Percentiles rank a stretch among this genome's conserved stretches.
phyloP scores from a whole-genome alignment of 2,797 vertebrate genomes.

The Onychomys leucogaster region DNA sequence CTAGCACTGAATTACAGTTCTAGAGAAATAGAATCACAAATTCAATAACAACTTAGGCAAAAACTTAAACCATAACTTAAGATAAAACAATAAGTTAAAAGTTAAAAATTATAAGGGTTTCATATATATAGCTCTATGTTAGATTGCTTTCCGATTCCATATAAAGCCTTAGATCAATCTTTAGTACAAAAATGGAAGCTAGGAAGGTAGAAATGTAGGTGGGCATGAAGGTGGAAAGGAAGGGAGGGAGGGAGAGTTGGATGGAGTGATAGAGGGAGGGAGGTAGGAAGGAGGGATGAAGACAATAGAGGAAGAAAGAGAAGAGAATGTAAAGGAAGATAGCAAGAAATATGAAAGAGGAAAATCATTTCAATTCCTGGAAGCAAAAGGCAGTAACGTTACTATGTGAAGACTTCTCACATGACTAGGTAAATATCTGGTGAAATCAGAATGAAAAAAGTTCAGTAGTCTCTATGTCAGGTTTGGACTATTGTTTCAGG shows the following conservation, averaged over 20 bases:
- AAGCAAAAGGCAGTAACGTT: not conserved
- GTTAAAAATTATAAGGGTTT: not conserved
- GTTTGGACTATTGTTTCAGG: not conserved
- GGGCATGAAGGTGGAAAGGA: not conserved
- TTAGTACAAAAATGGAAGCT: not conserved
- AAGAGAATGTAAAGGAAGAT: not conserved
- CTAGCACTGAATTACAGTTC: no score
- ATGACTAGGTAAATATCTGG: not conserved
- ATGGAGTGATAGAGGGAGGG: not conserved
- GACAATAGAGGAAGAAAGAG: not conserved
- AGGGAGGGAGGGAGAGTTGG: not conserved
- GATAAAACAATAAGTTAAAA: not conserved
- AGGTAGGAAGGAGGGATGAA: not conserved
- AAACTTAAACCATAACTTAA: not conserved
- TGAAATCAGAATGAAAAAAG: conserved; percentile 8
- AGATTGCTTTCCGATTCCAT: not conserved
- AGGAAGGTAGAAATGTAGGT: accelerated
- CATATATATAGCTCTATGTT: not conserved
- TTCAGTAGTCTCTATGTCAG: not conserved
- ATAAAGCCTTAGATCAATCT: no score
- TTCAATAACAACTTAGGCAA: not conserved
- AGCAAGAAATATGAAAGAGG: not conserved
- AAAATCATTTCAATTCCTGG: not conserved
- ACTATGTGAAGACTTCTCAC: not conserved
- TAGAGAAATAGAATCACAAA: not conserved